phyloP scores from a whole-genome alignment of 2,797 vertebrate species.

The Hafferia zeledoni region DNA sequence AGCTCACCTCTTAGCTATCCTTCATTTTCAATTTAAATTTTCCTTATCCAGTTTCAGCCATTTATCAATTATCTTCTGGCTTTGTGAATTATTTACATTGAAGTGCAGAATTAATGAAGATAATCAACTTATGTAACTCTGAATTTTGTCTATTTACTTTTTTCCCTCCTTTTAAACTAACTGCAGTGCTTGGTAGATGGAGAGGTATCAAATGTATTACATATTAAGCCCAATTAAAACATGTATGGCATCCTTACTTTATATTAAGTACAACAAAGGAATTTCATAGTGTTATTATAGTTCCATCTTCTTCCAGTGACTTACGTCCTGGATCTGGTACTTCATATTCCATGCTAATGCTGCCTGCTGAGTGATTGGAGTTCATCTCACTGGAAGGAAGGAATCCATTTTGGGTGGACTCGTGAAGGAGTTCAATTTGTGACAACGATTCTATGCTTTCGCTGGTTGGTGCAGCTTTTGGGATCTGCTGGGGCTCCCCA shows the following conservation, averaged over 20 bases:
- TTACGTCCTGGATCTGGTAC: conserved; percentile 66
- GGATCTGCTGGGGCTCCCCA: conserved; percentile 79
- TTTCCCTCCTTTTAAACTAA: conserved; percentile 19
- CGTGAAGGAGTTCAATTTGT: conserved; percentile 86
- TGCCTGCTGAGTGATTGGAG: conserved; percentile 64
- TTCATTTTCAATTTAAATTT: conserved; percentile 37
- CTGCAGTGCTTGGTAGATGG: conserved; percentile 37
- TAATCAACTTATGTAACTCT: neutral
- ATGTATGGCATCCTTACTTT: neutral
- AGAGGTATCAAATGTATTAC: conserved; percentile 60
- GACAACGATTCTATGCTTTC: conserved; percentile 84
- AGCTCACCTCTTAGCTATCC: conserved; percentile 53
- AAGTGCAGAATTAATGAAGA: conserved; percentile 48
- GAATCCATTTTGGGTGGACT: conserved; percentile 84
- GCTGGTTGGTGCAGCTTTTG: conserved; percentile 66
- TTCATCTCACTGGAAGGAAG: conserved; percentile 76
- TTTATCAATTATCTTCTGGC: neutral
- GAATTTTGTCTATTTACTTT: conserved; percentile 11
- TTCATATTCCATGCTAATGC: conserved; percentile 70
- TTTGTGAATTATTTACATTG: conserved; percentile 37
- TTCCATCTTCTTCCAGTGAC: conserved; percentile 93
- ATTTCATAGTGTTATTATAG: conserved; percentile 92
- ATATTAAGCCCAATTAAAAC: conserved; percentile 34
- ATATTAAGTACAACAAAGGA: neutral
- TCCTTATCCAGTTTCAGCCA: neutral